A percentile compares a stretch with the other conserved stretches of the same genome.
Evolutionary conservation across 2,888 invertebrate genomes (phyloP).

Genomic region (Vanessa cardui): DNA sequence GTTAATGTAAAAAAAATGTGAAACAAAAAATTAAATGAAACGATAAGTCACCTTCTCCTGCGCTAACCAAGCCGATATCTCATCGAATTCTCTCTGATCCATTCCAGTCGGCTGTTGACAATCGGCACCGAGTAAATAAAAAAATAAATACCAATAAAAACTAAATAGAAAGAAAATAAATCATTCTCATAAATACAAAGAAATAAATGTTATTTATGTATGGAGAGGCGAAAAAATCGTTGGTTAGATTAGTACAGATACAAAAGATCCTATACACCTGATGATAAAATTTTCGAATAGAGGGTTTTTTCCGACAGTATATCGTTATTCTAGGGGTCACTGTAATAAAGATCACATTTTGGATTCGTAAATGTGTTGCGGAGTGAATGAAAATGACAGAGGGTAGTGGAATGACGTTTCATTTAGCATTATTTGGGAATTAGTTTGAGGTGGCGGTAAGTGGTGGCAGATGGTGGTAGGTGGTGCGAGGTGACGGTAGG

Average conservation of each 20-base stretch:
- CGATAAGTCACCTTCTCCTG: constrained; percentile 86
- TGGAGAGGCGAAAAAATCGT: no score
- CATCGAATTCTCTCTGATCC: constrained; percentile 94
- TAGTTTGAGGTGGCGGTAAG: not conserved
- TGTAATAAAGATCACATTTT: no score
- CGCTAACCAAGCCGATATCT: constrained; percentile 97
- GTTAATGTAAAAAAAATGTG: constrained; percentile 16
- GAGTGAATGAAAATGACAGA: no score
- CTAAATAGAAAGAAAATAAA: constrained; percentile 16
- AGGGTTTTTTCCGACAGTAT: no score
- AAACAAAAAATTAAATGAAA: constrained; percentile 40
- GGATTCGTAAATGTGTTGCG: no score
- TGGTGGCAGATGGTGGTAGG: not conserved
- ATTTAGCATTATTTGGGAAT: no score
- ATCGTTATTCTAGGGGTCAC: no score
- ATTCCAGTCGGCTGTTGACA: constrained; percentile 76
- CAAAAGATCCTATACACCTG: no score
- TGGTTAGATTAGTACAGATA: no score
- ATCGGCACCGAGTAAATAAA: constrained; percentile 40
- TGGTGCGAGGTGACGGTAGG: not conserved
- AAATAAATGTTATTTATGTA: not conserved
- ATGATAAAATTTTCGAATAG: no score
- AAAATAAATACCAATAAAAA: constrained; percentile 30
- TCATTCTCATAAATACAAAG: not conserved
- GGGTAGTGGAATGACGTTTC: no score